Percentiles rank a stretch among this genome's conserved stretches.
Evolutionary conservation across 2,888 invertebrate species (phyloP).

Genomic region (Amblyjoppa fuscipennis): DNA sequence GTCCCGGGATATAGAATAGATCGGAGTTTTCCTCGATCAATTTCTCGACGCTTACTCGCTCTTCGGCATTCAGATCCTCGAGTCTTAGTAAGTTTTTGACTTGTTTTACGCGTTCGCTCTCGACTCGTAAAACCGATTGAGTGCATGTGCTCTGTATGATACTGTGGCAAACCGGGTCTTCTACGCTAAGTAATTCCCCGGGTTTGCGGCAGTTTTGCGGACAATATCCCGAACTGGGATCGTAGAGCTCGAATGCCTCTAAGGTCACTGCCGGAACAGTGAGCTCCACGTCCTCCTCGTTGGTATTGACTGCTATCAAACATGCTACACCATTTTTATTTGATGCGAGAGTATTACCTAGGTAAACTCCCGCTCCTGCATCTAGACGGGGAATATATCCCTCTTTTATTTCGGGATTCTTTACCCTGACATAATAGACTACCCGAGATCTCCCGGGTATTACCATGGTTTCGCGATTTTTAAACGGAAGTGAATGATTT

Average conservation of each 20-base stretch:
- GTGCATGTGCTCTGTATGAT: neutral
- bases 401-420: slow-evolving; percentile 30
- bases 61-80: slow-evolving; percentile 15
- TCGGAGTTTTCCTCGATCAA: neutral
- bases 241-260: neutral
- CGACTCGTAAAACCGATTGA: neutral
- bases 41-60: neutral
- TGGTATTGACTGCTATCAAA: slow-evolving; percentile 40
- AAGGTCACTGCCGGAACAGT: too few species aligned
- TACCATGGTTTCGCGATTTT: slow-evolving; percentile 4
- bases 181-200: neutral
- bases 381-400: slow-evolving; percentile 45
- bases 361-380: slow-evolving; percentile 16
- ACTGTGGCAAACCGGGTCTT: neutral
- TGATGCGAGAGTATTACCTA: slow-evolving; percentile 17
- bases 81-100: slow-evolving; percentile 1
- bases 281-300: slow-evolving; percentile 29
- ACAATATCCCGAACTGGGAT: neutral
- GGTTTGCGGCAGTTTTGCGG: neutral
- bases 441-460: neutral
- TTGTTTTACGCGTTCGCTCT: neutral
- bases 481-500: slow-evolving; percentile 5
- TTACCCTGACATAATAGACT: slow-evolving; percentile 13
- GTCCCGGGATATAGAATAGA: slow-evolving; percentile 13
- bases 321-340: slow-evolving; percentile 44